Base-by-base conservation (phyloP, 2,888 invertebrate species). In the Stenolophus ochropezus region DNA sequence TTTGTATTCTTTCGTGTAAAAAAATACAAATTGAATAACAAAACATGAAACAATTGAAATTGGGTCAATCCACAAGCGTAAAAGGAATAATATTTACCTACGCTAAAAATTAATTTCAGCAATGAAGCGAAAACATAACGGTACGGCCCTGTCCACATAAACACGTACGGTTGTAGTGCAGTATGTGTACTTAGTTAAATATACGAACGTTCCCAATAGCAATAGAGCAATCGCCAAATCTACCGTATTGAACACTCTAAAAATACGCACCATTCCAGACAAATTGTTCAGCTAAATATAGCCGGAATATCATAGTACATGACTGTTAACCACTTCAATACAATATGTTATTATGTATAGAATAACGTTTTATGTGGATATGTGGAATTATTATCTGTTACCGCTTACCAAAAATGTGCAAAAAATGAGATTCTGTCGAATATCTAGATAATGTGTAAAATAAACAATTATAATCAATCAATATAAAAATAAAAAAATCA, bases 151-250 rank as follows among this genome's bases (percentile, higher is more conserved):
- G 61, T 25, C 11, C 25, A 73, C 61, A 21, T 14, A 61, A 56
- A 61, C 25, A 73, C 8, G 47, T 11, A 47, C 33, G 33, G 33
- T 42, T 42, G 6, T 42, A 42, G 33, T 42, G 6, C 11, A 42
- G 33, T 42, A 11, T 49, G 73, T 73, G 23, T 18, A 47, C 25
- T 20, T 49, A 49, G 14, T 49, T 47, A 73, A 23, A 73, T 49
- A 73, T 73, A 47, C 47, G 42, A 27, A 42, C 33, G 20, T 71
- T 18, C 56, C 61, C 73, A 47, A 33, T 18, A 20, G 8, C 71
- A 14, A 71, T 71, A 71, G 27, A 42, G 42, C 71, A 73, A 73
- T 73, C 47, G 73, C 49, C 73, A 49, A 73, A 73, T 23, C 73
- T 73, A 73, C 11, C 47, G 47, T 73, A 73, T 73, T 49, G 73